phyloP scores from a whole-genome alignment of 2,888 invertebrate species.

The Arrhopalites spinosus region DNA sequence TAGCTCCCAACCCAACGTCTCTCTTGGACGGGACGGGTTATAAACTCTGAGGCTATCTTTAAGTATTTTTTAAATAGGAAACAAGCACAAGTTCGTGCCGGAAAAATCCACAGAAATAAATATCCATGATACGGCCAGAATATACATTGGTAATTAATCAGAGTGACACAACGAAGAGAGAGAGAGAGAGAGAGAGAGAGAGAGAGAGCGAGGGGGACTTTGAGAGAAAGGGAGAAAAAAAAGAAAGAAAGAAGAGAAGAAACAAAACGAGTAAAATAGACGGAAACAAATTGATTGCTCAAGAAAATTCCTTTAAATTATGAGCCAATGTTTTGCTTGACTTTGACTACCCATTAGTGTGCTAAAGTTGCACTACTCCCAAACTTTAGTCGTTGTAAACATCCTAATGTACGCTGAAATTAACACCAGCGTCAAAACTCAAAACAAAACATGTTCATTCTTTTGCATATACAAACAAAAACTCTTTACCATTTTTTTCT shows the following conservation, averaged over 20 bases:
- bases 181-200: not conserved
- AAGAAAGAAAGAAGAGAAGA: not conserved
- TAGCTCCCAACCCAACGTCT: not conserved
- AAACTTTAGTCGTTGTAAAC: slow-evolving; percentile 18
- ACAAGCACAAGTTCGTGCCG: slow-evolving; percentile 6
- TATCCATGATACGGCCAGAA: not conserved
- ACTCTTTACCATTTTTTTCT: slow-evolving; percentile 6
- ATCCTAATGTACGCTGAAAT: slow-evolving; percentile 32
- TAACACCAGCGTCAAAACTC: slow-evolving; percentile 24
- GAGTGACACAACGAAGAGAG: not conserved
- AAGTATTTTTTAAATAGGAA: slow-evolving; percentile 20
- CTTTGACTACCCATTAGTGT: slow-evolving; percentile 28
- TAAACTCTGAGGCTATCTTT: slow-evolving; percentile 8
- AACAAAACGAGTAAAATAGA: not conserved
- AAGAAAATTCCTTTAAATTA: slow-evolving; percentile 36
- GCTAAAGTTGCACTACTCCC: slow-evolving; percentile 9
- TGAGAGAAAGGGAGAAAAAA: not conserved
- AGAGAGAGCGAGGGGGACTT: not conserved
- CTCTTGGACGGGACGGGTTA: not conserved
- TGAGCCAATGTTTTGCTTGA: slow-evolving; percentile 17
- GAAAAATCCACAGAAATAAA: slow-evolving; percentile 35
- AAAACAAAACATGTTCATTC: slow-evolving; percentile 16
- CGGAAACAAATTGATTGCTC: slow-evolving; percentile 31
- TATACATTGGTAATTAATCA: slow-evolving; percentile 32
- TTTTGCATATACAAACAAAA: not conserved